These are phyloP conservation scores for Tadarida brasiliensis DNA, from an alignment of 2,797 vertebrate species.

Conservation along the genomic window DNA sequence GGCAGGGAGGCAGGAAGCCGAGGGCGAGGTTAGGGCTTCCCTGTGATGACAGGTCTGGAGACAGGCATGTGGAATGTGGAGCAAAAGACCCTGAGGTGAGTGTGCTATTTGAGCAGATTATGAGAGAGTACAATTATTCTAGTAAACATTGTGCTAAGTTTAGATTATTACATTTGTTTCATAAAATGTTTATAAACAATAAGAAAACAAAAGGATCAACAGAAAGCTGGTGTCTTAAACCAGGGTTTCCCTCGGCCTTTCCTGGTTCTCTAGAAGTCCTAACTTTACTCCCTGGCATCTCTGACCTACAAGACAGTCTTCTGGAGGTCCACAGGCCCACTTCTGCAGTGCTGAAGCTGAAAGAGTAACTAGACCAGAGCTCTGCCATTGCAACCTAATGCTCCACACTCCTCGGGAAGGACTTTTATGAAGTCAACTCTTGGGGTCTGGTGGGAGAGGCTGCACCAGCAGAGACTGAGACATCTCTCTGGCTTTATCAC, in stretches of 20 bases:
- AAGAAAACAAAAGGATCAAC: background rate
- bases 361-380: background rate
- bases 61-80: background rate
- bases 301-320: background rate
- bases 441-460: background rate
- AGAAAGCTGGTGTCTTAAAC: background rate
- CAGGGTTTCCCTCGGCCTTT: background rate
- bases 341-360: background rate
- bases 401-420: background rate
- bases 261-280: background rate
- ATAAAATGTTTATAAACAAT: background rate
- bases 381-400: background rate
- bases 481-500: background rate
- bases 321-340: background rate
- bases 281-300: background rate
- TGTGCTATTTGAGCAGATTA: background rate
- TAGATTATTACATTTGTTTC: background rate
- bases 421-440: background rate
- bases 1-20: no score
- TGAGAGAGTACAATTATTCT: background rate
- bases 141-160: background rate
- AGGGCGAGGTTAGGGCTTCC: background rate
- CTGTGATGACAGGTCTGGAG: background rate
- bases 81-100: rapidly evolving
- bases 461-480: background rate